Conservation (phyloP, 2,113 vertebrate species). For the Elephas maximus region DNA sequence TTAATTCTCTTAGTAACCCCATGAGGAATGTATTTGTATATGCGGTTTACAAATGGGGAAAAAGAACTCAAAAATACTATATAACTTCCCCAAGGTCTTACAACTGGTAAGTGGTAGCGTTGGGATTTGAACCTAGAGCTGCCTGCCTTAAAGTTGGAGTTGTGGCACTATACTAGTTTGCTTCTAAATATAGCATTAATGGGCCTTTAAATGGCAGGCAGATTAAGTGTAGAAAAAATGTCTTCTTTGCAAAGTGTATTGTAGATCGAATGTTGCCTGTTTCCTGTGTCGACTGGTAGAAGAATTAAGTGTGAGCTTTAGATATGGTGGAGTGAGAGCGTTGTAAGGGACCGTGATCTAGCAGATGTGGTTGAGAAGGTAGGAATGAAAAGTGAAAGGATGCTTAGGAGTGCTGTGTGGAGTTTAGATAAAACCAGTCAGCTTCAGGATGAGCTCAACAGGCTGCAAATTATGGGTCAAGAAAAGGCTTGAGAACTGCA, state of each 20-base stretch:
- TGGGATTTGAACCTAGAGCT: background rate
- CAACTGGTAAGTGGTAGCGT: background rate
- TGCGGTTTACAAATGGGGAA: too few species aligned
- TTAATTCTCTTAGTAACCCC: background rate
- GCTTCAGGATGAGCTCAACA: background rate
- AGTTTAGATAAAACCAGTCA: background rate
- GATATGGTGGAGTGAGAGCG: background rate
- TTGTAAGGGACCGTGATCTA: background rate
- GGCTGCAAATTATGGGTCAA: background rate
- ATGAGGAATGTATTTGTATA: background rate
- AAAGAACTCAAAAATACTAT: background rate
- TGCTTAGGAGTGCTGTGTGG: background rate
- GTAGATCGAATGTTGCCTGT: background rate
- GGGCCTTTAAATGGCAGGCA: background rate
- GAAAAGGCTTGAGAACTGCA: background rate
- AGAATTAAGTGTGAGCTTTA: background rate
- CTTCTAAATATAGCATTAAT: background rate
- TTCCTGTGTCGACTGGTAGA: background rate
- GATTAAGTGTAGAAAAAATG: background rate
- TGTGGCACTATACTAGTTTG: background rate
- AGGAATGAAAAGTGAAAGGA: background rate
- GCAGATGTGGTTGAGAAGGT: background rate
- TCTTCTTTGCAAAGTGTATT: background rate
- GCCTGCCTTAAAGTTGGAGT: constrained; percentile 2
- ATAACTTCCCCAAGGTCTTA: background rate